Evolutionary conservation across 1,140 invertebrate genomes (phyloP), one percentile per base, ranked within the genome.

Genomic region (Campodea augens): DNA sequence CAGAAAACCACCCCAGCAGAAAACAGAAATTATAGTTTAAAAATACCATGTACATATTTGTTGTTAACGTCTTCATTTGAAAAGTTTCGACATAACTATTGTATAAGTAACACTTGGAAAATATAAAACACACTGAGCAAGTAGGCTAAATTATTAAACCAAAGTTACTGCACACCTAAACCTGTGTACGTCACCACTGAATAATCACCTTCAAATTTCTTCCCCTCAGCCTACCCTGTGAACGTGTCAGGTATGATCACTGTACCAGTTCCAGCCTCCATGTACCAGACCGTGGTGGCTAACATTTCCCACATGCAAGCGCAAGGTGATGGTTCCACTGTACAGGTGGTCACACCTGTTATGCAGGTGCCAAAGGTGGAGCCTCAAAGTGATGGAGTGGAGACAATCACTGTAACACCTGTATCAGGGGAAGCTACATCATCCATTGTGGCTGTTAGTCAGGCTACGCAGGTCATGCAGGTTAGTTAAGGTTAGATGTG

Each of bases 221-320:
- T n/a, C 51, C 41, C 67, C 66, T 44, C 68, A 76, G 78, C 77
- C 43, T 85, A 77, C 71, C 83, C 78, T 18, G 78, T 86, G 41
- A 81, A 82, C 46, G 85, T 91, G 48, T 89, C 84, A 55, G 88
- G 90, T 37, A 90, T 95, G 62, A 90, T 96, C 54, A 91, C 88
- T 29, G 83, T 95, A 48, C 90, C 91, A 39, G 87, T 95, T 41
- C 85, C 86, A 21, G 82, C 85, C 27, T 86, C 84, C 45, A 90
- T 95, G 81, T 96, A 95, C 67, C 90, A 95, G 64, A 87, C 86
- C 32, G 88, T 96, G 67, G 85, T 92, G 54, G 84, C 86, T 21
- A 89, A 87, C 60, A 86, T 92, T 57, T 81, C 86, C 61, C 73
- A 77, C 55, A 68, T 83, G 42, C 77, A 80, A 55, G 66, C 71